These are phyloP conservation scores for Drosophila jambulina DNA, from an alignment of 1,140 invertebrate genomes.

Conservation along the genomic window DNA sequence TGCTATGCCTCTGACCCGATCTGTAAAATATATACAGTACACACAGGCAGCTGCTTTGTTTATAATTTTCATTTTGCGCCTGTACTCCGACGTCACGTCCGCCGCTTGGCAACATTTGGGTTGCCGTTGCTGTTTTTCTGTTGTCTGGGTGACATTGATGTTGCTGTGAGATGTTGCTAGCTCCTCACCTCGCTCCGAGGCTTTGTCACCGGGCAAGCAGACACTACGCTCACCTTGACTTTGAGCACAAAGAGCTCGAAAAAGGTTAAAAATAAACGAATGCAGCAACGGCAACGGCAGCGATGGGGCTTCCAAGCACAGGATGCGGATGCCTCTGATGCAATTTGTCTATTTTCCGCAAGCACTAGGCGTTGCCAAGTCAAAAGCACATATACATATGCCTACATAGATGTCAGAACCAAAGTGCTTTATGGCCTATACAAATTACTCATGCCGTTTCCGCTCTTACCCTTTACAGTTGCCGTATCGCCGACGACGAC, in stretches of 20 bases:
- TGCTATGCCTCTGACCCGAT: conserved; percentile 21
- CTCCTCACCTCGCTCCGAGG: conserved; percentile 2
- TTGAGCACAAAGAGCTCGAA: conserved; percentile 23
- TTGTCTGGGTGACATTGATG: conserved; percentile 10
- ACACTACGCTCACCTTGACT: conserved; percentile 39
- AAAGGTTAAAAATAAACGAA: conserved; percentile 38
- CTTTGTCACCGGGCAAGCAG: conserved; percentile 18
- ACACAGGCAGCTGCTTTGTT: conserved; percentile 31
- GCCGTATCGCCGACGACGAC: conserved; percentile 16
- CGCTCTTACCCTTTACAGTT: conserved; percentile 35
- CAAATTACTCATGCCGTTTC: conserved; percentile 41
- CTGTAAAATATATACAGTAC: conserved; percentile 23
- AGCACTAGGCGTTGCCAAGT: conserved; percentile 29
- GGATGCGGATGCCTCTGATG: conserved; percentile 34
- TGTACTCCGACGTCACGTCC: conserved; percentile 38
- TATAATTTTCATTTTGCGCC: conserved; percentile 34
- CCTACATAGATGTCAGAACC: conserved; percentile 1
- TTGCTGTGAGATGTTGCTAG: conserved; percentile 25
- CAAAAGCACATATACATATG: not conserved
- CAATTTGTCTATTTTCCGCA: conserved; percentile 38
- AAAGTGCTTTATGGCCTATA: conserved; percentile 29
- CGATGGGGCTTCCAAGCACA: conserved; percentile 38
- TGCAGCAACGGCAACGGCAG: conserved; percentile 7
- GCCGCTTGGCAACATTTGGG: conserved; percentile 43
- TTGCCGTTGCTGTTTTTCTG: not conserved